Conservation (phyloP, 2,888 invertebrate species). For the Dolichomitus sp. region DNA sequence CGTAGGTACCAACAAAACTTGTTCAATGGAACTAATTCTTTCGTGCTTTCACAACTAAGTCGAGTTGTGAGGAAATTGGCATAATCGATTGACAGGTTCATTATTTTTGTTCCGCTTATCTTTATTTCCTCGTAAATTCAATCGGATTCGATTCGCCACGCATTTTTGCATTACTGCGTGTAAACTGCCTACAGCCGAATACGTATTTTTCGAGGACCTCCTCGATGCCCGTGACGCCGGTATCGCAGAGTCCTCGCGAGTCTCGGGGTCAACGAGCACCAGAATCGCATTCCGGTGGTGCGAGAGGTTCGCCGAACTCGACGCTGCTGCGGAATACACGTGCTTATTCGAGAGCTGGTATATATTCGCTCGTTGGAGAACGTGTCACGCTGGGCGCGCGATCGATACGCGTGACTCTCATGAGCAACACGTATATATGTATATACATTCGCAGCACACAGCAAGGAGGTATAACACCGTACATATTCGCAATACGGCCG, state of each 20-base stretch:
- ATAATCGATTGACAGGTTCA: too few relatives aligned
- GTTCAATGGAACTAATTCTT: too few relatives aligned
- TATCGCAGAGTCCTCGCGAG: slow-evolving; percentile 31
- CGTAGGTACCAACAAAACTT: too few relatives aligned
- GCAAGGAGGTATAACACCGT: not conserved
- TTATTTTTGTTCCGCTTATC: not conserved
- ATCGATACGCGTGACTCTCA: slow-evolving; percentile 54
- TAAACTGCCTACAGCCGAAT: not conserved
- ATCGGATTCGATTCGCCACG: not conserved
- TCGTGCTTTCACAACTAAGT: too few relatives aligned
- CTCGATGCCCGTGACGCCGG: slow-evolving; percentile 5
- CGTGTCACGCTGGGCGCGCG: slow-evolving; percentile 35
- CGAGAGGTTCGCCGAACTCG: slow-evolving; percentile 55
- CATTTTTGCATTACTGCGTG: not conserved
- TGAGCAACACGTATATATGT: slow-evolving; percentile 15
- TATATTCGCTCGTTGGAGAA: slow-evolving; percentile 36
- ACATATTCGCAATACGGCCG: slow-evolving; percentile 25
- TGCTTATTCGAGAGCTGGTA: not conserved
- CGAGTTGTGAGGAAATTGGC: too few relatives aligned
- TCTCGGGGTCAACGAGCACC: slow-evolving; percentile 57
- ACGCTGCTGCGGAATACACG: slow-evolving; percentile 12
- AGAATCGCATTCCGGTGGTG: slow-evolving; percentile 55
- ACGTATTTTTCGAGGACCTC: slow-evolving; percentile 17
- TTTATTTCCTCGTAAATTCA: slow-evolving; percentile 12
- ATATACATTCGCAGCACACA: not conserved